phyloP scores from a whole-genome alignment of 2,888 invertebrate species.

The Thera britannica region DNA sequence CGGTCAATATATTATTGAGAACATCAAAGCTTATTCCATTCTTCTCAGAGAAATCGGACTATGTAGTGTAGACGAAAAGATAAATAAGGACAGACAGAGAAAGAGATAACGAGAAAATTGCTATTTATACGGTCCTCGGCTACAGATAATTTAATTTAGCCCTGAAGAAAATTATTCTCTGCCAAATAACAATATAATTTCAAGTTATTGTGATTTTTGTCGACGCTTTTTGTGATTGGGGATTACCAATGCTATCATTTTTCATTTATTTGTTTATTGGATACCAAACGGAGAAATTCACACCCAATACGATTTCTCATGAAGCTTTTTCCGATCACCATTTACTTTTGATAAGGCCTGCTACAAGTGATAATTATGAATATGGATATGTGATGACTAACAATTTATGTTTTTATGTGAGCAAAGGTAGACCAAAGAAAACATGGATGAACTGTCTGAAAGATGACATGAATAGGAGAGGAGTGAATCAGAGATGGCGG shows the following conservation, averaged over 20 bases:
- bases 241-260: neutral
- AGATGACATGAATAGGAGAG: too few relatives aligned
- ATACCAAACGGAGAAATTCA: too few relatives aligned
- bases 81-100: slow-evolving; percentile 8
- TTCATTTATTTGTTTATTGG: too few relatives aligned
- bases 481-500: too few relatives aligned
- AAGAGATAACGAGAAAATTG: slow-evolving; percentile 30
- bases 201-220: slow-evolving; percentile 3
- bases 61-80: slow-evolving; percentile 9
- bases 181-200: slow-evolving; percentile 11
- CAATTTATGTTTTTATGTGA: too few relatives aligned
- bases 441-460: too few relatives aligned
- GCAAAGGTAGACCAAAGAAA: too few relatives aligned
- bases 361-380: too few relatives aligned
- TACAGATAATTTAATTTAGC: slow-evolving; percentile 29
- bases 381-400: too few relatives aligned
- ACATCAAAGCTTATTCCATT: neutral
- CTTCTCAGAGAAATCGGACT: slow-evolving; percentile 10
- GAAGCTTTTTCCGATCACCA: too few relatives aligned
- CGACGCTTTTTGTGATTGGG: neutral
- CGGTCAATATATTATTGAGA: neutral
- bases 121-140: slow-evolving; percentile 26
- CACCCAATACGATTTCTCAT: too few relatives aligned
- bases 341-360: too few relatives aligned
- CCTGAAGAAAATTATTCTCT: slow-evolving; percentile 17